phyloP scores from a whole-genome alignment of 2,797 vertebrate species.

The Uromys caudimaculatus region DNA sequence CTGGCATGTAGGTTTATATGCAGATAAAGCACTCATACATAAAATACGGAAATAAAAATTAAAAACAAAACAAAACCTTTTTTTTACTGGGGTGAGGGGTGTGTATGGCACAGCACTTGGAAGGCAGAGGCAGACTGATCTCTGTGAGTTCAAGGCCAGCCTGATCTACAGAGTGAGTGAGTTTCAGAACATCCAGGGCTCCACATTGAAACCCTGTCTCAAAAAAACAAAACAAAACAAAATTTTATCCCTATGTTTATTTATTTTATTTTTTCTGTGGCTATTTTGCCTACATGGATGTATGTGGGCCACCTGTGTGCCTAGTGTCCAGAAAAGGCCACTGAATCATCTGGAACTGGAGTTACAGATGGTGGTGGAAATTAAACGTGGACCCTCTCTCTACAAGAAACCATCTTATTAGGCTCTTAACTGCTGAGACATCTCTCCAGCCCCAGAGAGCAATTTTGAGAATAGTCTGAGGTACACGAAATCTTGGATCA shows the following conservation, averaged over 20 bases:
- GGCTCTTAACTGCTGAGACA: neutral
- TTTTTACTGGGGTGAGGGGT: neutral
- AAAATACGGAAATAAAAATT: neutral
- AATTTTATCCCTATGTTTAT: neutral
- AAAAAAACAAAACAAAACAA: neutral
- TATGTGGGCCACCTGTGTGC: neutral
- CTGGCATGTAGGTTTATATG: neutral
- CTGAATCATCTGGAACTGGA: neutral
- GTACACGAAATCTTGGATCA: neutral
- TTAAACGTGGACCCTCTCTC: neutral
- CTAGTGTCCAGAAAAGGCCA: neutral
- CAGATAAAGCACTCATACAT: neutral
- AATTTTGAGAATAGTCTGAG: neutral
- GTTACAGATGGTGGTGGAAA: neutral
- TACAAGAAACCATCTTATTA: neutral
- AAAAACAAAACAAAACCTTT: neutral
- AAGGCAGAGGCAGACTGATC: too few species aligned
- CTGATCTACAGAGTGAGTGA: too few species aligned
- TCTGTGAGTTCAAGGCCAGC: too few species aligned
- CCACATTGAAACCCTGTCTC: too few species aligned
- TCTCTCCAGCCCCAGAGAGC: neutral
- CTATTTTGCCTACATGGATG: neutral
- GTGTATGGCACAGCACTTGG: neutral
- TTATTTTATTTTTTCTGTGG: neutral
- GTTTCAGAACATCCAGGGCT: too few species aligned